Base-by-base conservation (phyloP, 2,797 vertebrate genomes). In the Momotus momota region DNA sequence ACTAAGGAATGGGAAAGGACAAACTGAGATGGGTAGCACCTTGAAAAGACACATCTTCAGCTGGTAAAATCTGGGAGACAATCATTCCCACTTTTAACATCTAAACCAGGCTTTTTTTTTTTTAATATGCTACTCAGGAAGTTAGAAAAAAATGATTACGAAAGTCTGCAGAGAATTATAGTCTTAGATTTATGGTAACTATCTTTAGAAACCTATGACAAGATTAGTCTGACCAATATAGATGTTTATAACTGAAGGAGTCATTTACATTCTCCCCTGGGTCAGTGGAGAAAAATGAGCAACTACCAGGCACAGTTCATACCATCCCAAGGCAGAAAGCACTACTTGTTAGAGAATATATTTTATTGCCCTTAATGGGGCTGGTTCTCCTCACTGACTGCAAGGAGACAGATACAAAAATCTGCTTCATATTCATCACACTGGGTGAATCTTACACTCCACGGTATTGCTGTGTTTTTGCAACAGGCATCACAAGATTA, bases 1-100 rank as follows among this genome's bases (percentile, higher is more conserved):
- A 49, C 9, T 52, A 60, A 69, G 18, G 73, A 86, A 86, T 9
- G 10, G 38, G 14, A 86, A 78, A 88, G 29, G 54, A 40, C 16
- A 52, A 43, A n/a, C 1, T 65, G 60, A 62, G 52, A 60, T 35
- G 19, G 5, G 6, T 9, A 64, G 2, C 0, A 0, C 40, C 40
- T 91, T 72, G 51, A 69, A 84, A 95, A 84, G 22, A 74, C 1
- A 13, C 10, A 35, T 40, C 23, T 10, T 81, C 12, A 86, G 20
- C 14, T 69, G 18, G 12, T 29, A 49, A 94, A 78, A 78, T 31
- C 4, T 83, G 17, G 18, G 33, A 90, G 88, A 69, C 12, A 71
- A 45, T 46, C 14, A 64, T 86, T 94, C 10, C 9, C 4, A 67
- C 2, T 80, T 66, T 25, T 52, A 78, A 55, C 18, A 7, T 31